Base-by-base conservation (phyloP, 2,113 vertebrate species). In the Eretmochelys imbricata region DNA sequence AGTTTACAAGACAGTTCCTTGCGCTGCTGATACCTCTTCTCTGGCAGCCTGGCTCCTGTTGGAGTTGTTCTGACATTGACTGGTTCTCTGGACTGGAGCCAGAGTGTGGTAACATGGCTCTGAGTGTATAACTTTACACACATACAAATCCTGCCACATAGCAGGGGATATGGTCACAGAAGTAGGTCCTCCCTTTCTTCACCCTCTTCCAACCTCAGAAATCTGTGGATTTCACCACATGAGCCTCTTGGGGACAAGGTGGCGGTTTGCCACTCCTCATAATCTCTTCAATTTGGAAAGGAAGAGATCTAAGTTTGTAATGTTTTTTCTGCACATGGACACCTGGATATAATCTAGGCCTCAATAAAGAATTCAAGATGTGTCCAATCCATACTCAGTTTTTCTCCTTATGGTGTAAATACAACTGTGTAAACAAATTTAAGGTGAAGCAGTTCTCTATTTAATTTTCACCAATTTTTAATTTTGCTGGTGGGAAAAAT, bases 271-370 rank as follows among this genome's bases (percentile, higher is more conserved):
- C 29, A 86, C 11, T 84, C 85, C 31, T 62, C 29, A 89, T 82
- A 72, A 84, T 86, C 42, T 95, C 51, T 82, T 84, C 85, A 88
- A 79, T 25, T 46, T 69, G 62, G 89, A 91, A 84, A 75, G 10
- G 17, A 29, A 50, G 54, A 85, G 14, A 80, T 25, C 54, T 16
- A 46, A 17, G 3, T 59, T 13, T 89, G 13, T 14, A 84, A 89
- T 31, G n/a, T 86, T 22, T 27, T 81, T 94, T 93, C 72, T 93
- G 31, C 27, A n/a, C 53, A 35, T 65, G 25, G 93, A 84, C n/a
- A 20, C 1, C 75, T 87, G 88, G 16, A 76, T 27, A 24, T 76
- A 46, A 76, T 25, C 12, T 25, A 25, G 24, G 75, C 42, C 42
- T 84, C 24, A 84, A 53, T 76, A 85, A 55, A 25, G 22, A 91